Percentiles rank a stretch among this genome's conserved stretches.
phyloP scores from a whole-genome alignment of 2,888 invertebrate species.

The Drosophila barbarae region DNA sequence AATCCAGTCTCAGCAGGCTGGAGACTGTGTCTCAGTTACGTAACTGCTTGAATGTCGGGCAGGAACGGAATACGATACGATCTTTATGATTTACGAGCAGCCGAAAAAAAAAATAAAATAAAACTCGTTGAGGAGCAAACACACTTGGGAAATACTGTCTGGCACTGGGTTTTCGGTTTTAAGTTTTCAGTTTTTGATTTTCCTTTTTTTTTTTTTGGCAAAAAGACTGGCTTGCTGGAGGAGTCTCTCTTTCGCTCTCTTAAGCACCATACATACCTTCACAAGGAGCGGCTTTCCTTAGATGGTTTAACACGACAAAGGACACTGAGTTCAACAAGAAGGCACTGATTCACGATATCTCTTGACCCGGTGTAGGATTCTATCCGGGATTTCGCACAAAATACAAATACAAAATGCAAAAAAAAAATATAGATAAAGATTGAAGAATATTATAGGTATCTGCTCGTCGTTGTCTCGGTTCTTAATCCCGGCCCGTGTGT shows the following conservation, averaged over 20 bases:
- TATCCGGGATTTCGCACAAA: conserved; percentile 33
- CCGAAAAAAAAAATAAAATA: conserved; percentile 3
- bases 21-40: conserved; percentile 3
- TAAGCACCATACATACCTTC: conserved; percentile 5
- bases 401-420: conserved; percentile 34
- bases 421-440: not conserved
- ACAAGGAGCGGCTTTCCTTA: not conserved
- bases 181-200: not conserved
- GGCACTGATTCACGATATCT: conserved; percentile 3
- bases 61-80: conserved; percentile 19
- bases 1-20: not conserved
- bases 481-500: conserved; percentile 9
- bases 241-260: not conserved
- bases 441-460: not conserved
- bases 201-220: not conserved
- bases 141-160: conserved; percentile 14
- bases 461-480: conserved; percentile 2
- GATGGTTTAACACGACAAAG: not conserved
- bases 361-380: not conserved
- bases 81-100: conserved; percentile 33
- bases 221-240: not conserved
- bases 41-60: conserved; percentile 2
- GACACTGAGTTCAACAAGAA: conserved; percentile 4
- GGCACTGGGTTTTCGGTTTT: not conserved
- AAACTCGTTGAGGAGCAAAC: conserved; percentile 20